Conservation (phyloP, 2,888 invertebrate species). For the Stenurella melanura region DNA sequence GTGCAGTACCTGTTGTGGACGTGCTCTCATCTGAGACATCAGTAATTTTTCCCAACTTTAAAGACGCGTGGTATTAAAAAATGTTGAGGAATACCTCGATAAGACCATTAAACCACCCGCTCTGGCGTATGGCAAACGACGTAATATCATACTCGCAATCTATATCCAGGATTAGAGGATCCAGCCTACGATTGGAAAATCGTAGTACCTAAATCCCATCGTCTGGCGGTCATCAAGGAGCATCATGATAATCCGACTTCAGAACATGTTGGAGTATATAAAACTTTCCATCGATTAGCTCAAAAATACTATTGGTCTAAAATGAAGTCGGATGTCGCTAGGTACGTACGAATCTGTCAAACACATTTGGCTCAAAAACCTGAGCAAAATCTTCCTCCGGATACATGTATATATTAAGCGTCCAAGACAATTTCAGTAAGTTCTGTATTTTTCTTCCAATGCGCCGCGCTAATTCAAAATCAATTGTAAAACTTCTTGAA, state of each 20-base stretch:
- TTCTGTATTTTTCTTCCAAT: no score
- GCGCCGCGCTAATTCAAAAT: no score
- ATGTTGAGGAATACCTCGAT: background rate
- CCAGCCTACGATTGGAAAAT: no score
- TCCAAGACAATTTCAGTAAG: no score
- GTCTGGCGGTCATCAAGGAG: background rate
- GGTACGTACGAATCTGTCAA: no score
- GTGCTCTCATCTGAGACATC: background rate
- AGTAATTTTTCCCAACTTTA: background rate
- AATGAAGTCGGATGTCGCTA: background rate
- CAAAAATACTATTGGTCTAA: background rate
- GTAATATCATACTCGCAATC: background rate
- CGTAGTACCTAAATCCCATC: no score
- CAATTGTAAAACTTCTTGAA: no score
- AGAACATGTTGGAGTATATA: background rate
- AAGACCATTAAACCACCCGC: background rate
- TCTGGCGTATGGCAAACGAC: background rate
- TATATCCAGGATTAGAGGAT: background rate
- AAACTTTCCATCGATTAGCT: background rate
- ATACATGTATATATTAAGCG: no score
- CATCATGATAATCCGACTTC: background rate
- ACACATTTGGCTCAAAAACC: no score
- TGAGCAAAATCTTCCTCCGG: no score
- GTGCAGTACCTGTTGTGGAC: no score
- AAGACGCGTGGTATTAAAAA: background rate